phyloP scores from a whole-genome alignment of 2,888 invertebrate species.

The Apomyelois bistriatella region DNA sequence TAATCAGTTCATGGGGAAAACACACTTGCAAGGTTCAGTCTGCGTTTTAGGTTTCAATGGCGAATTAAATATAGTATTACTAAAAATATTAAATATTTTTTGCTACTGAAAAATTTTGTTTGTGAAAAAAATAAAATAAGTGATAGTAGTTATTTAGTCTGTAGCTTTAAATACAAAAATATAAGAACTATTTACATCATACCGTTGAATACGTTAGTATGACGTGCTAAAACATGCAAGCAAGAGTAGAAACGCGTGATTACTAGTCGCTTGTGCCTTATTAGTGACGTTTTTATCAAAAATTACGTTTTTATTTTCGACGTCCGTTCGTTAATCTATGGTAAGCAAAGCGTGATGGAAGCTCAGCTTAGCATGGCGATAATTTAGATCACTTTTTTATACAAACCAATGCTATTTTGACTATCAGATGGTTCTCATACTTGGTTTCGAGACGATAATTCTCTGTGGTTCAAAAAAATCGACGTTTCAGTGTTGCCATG shows the following conservation, averaged over 20 bases:
- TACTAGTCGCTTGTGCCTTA: conserved; percentile 19
- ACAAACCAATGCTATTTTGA: conserved; percentile 97
- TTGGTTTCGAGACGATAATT: conserved; percentile 98
- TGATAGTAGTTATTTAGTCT: background rate
- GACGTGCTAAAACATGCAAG: conserved; percentile 24
- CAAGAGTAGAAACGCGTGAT: conserved; percentile 24
- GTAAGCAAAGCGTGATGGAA: conserved; percentile 59
- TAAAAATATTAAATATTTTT: background rate
- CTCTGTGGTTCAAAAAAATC: conserved; percentile 82
- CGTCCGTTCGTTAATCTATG: conserved; percentile 36
- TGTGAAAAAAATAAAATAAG: background rate
- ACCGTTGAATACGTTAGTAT: conserved; percentile 1
- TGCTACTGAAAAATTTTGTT: background rate
- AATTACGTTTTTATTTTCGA: conserved; percentile 33
- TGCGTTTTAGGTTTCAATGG: too few species aligned
- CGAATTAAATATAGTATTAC: too few species aligned
- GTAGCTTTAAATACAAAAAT: background rate
- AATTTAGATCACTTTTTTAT: conserved; percentile 49
- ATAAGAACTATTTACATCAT: background rate
- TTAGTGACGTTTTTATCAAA: conserved; percentile 14
- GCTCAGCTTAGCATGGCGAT: conserved; percentile 48
- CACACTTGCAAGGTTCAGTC: too few species aligned
- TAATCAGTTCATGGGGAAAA: too few species aligned
- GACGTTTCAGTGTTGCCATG: conserved; percentile 38
- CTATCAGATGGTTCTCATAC: conserved; percentile 98